These are phyloP conservation scores for Solea senegalensis DNA, from an alignment of 2,113 vertebrate genomes.

Conservation along the genomic window DNA sequence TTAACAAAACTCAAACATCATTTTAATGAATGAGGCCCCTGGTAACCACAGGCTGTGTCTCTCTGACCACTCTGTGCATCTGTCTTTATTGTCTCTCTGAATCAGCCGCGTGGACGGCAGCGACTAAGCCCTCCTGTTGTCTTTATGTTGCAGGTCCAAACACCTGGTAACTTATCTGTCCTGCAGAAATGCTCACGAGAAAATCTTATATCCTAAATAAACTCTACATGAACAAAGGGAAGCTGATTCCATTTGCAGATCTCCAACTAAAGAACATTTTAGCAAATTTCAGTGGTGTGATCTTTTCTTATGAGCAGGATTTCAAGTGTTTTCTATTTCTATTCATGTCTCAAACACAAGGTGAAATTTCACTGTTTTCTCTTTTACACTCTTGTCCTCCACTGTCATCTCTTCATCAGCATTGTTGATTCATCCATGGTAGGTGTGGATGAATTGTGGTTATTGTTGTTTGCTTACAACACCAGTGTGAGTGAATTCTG, in stretches of 20 bases:
- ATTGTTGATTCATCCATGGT: background rate
- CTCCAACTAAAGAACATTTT: background rate
- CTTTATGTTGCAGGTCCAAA: background rate
- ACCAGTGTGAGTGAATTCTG: slow-evolving; percentile 10
- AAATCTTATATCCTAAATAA: background rate
- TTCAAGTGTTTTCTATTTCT: slow-evolving; percentile 5
- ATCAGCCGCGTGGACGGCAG: background rate
- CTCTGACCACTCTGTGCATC: slow-evolving; percentile 4
- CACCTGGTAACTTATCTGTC: background rate
- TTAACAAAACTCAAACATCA: background rate
- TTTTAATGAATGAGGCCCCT: slow-evolving; percentile 46
- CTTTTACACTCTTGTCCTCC: background rate
- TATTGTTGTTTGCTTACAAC: slow-evolving; percentile 15
- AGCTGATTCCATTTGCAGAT: slow-evolving; percentile 1
- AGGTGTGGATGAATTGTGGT: slow-evolving; percentile 7
- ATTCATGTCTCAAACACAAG: background rate
- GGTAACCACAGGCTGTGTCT: slow-evolving; percentile 20
- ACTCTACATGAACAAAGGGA: background rate
- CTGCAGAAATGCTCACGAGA: background rate
- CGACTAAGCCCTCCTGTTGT: background rate
- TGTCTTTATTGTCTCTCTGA: background rate
- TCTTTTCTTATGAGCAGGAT: background rate
- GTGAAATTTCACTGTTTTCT: background rate
- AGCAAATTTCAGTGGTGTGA: background rate
- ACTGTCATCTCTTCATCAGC: slow-evolving; percentile 1